These are phyloP conservation scores for Aethes cnicana DNA, from an alignment of 2,888 invertebrate species.

Conservation along the genomic window DNA sequence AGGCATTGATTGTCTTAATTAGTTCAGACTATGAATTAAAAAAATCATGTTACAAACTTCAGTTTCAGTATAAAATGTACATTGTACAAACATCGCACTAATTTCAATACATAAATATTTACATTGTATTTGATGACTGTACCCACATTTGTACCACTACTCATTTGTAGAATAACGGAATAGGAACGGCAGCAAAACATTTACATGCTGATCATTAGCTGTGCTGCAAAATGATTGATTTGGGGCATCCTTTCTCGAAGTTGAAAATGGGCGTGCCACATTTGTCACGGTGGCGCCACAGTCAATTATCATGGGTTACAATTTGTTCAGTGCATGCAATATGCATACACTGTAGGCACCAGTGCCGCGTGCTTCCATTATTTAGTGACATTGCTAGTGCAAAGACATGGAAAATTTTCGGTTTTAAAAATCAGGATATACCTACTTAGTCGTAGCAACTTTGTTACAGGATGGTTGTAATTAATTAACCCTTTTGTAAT, in stretches of 20 bases:
- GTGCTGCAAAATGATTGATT: constrained; percentile 24
- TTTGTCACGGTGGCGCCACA: constrained; percentile 23
- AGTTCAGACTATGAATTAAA: no score
- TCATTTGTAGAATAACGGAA: not conserved
- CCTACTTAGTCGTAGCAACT: no score
- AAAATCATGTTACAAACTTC: no score
- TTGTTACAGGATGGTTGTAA: no score
- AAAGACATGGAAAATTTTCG: constrained; percentile 28
- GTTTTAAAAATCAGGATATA: not conserved
- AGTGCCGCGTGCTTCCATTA: constrained; percentile 43
- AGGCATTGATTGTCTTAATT: no score
- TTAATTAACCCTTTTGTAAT: no score
- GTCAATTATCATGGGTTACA: constrained; percentile 7
- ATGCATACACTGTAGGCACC: not conserved
- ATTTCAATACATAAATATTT: not conserved
- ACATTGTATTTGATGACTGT: not conserved
- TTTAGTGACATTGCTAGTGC: constrained; percentile 40
- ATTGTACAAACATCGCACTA: no score
- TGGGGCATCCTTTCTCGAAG: constrained; percentile 19
- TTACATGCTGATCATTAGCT: constrained; percentile 14
- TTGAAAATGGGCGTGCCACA: constrained; percentile 17
- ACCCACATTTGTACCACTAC: not conserved
- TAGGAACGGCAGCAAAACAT: constrained; percentile 7
- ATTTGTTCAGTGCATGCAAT: constrained; percentile 18
- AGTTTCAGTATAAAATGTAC: no score